Percentiles rank a stretch among this genome's conserved stretches.
phyloP scores from a whole-genome alignment of 2,797 vertebrate species.

The Intellagama lesueurii region DNA sequence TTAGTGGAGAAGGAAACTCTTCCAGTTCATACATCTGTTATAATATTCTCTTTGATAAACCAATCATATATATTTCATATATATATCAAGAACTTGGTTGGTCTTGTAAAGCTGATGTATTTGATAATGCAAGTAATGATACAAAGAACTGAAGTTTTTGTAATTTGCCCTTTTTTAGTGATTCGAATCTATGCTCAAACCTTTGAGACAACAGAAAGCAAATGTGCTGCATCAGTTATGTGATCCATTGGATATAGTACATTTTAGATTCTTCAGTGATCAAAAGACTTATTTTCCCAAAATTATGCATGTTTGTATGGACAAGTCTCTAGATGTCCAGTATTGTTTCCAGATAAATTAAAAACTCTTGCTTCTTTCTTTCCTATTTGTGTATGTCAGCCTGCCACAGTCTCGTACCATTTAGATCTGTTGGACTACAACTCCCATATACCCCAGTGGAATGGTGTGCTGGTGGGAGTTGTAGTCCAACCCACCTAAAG shows the following conservation, averaged over 20 bases:
- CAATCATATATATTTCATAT: too few species aligned
- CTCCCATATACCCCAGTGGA: too few species aligned
- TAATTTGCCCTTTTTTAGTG: neutral
- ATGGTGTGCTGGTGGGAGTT: neutral
- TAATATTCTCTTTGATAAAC: neutral
- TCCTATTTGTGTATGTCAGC: neutral
- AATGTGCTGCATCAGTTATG: neutral
- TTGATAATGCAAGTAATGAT: neutral
- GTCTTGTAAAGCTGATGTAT: neutral
- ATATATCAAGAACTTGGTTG: neutral
- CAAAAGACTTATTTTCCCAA: neutral
- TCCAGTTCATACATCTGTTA: neutral
- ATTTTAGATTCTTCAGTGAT: neutral
- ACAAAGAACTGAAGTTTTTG: neutral
- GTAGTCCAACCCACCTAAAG: neutral
- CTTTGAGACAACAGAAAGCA: neutral
- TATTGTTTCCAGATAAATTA: neutral
- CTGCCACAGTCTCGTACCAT: too few species aligned
- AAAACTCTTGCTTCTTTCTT: constrained; percentile 33
- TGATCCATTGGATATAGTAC: neutral
- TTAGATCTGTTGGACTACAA: too few species aligned
- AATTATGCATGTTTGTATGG: neutral
- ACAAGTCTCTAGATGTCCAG: neutral
- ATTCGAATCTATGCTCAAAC: neutral
- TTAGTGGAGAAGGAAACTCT: neutral